Conservation (phyloP, 2,888 invertebrate genomes). For the Rhynchonema sp. region DNA sequence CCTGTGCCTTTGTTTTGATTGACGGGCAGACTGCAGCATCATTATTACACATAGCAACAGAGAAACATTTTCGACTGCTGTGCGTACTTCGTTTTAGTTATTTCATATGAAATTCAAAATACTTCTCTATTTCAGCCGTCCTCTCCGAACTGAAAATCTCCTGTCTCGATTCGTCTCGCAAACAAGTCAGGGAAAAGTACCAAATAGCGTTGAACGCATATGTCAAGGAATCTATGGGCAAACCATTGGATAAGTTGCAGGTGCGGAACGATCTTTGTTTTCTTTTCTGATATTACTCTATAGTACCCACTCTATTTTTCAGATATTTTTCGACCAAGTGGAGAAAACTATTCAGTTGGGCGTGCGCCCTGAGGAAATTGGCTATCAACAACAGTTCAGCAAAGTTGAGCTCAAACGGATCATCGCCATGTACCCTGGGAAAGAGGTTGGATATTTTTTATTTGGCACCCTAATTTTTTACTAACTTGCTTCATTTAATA, state of each 20-base stretch:
- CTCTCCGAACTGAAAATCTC: constrained; percentile 70
- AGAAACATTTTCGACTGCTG: too few species aligned
- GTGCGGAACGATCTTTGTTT: constrained; percentile 23
- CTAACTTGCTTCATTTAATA: too few species aligned
- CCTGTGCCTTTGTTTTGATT: too few species aligned
- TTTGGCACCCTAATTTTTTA: not conserved
- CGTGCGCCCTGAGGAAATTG: constrained; percentile 85
- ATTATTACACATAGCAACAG: too few species aligned
- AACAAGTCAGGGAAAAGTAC: constrained; percentile 73
- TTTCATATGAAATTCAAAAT: too few species aligned
- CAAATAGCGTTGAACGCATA: constrained; percentile 70
- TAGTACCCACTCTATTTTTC: too few species aligned
- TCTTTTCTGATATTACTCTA: too few species aligned
- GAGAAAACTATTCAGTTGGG: constrained; percentile 77
- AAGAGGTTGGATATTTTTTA: constrained; percentile 39
- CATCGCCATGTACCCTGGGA: constrained; percentile 75
- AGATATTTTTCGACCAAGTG: constrained; percentile 92
- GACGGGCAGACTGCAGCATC: too few species aligned
- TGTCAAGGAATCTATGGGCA: constrained; percentile 80
- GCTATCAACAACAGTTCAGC: constrained; percentile 88
- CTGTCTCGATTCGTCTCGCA: constrained; percentile 63
- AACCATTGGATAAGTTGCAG: constrained; percentile 72
- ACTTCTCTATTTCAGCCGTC: constrained; percentile 12
- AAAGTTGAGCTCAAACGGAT: constrained; percentile 87
- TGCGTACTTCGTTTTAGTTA: not conserved